Percentiles rank a stretch among this genome's conserved stretches.
These are phyloP conservation scores for Microcebus tavaratra DNA, from an alignment of 2,113 vertebrate species.

Conservation along the genomic window DNA sequence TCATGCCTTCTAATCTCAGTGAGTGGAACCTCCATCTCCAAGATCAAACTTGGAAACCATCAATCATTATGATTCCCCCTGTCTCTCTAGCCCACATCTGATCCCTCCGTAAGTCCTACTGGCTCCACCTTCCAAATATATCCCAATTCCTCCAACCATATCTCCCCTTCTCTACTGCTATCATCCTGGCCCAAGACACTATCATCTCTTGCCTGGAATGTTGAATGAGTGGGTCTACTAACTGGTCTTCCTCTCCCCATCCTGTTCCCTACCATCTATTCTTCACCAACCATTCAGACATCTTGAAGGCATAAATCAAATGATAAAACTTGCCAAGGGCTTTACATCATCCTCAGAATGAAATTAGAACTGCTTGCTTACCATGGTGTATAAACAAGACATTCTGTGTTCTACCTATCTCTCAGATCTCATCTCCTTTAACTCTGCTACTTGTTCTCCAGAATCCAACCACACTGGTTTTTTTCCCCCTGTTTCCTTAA, in stretches of 20 bases:
- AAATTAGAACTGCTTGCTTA: background rate
- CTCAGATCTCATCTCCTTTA: background rate
- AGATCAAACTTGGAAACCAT: background rate
- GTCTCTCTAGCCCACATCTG: background rate
- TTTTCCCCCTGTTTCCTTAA: background rate
- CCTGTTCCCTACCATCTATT: background rate
- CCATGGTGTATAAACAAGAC: background rate
- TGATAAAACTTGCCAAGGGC: background rate
- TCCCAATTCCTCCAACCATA: background rate
- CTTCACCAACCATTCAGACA: background rate
- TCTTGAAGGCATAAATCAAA: slow-evolving; percentile 2
- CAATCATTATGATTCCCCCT: background rate
- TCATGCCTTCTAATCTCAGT: background rate
- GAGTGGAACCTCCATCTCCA: background rate
- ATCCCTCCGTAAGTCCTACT: background rate
- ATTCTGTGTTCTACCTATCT: background rate
- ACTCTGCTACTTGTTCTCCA: background rate
- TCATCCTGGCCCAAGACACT: background rate
- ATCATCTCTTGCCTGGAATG: background rate
- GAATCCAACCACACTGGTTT: background rate
- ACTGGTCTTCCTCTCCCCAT: background rate
- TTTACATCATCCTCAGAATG: slow-evolving; percentile 1
- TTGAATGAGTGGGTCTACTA: background rate
- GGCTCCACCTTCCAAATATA: background rate
- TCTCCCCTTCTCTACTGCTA: background rate